phyloP scores from a whole-genome alignment of 2,888 invertebrate species.

The Aphrophora alni region DNA sequence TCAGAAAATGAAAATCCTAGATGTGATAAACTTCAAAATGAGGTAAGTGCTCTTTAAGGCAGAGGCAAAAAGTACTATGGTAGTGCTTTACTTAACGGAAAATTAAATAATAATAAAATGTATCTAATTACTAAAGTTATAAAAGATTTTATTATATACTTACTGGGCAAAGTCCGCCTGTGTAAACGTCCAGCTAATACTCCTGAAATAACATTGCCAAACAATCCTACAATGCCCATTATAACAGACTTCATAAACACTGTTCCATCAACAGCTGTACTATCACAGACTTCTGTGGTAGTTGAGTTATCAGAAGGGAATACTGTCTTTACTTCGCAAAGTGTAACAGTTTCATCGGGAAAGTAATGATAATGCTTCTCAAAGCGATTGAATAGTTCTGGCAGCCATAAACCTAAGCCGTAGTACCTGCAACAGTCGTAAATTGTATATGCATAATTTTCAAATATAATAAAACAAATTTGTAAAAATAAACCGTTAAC shows the following conservation, averaged over 20 bases:
- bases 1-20: too few species aligned
- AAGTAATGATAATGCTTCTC: slow-evolving; percentile 57
- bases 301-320: not conserved
- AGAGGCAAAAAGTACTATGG: too few species aligned
- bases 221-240: slow-evolving; percentile 69
- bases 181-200: slow-evolving; percentile 60
- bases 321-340: slow-evolving; percentile 60
- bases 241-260: slow-evolving; percentile 71
- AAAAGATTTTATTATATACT: not conserved
- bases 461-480: slow-evolving; percentile 6
- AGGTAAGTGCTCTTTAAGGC: too few species aligned
- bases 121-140: too few species aligned
- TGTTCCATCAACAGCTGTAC: slow-evolving; percentile 64
- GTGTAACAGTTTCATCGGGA: slow-evolving; percentile 57
- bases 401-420: slow-evolving; percentile 77
- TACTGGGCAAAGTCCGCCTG: slow-evolving; percentile 57
- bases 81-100: too few species aligned
- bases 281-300: slow-evolving; percentile 17
- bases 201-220: slow-evolving; percentile 70
- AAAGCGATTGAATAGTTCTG: slow-evolving; percentile 72
- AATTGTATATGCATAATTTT: too few species aligned
- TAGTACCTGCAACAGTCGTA: slow-evolving; percentile 65
- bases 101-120: too few species aligned
- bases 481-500: not conserved
- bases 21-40: too few species aligned